phyloP scores from a whole-genome alignment of 2,113 vertebrate species.

The Oncorhynchus mykiss region DNA sequence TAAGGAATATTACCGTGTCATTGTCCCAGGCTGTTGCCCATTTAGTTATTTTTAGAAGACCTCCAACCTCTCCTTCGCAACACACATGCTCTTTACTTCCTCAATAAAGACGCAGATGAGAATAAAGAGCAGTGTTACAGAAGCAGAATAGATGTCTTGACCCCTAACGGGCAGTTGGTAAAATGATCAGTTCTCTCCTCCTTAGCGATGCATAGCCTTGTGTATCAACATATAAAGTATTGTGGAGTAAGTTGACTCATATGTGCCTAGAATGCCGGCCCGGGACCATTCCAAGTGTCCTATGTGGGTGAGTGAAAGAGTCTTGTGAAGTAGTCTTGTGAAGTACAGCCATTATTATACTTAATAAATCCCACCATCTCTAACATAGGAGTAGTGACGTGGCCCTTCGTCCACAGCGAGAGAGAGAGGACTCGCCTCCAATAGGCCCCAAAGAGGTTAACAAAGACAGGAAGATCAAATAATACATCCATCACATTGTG shows the following conservation, averaged over 20 bases:
- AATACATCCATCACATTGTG: conserved; percentile 95
- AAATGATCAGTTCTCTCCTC: conserved; percentile 72
- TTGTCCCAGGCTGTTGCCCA: conserved; percentile 62
- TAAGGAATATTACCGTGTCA: conserved; percentile 62
- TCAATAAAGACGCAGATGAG: conserved; percentile 75
- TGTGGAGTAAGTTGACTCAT: conserved; percentile 65
- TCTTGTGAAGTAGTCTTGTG: conserved; percentile 50
- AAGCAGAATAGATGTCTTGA: conserved; percentile 82
- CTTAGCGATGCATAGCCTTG: conserved; percentile 54
- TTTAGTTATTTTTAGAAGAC: conserved; percentile 60
- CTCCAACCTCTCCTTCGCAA: conserved; percentile 58
- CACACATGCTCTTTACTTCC: conserved; percentile 83
- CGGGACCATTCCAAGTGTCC: conserved; percentile 6
- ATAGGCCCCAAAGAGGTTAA: conserved; percentile 85
- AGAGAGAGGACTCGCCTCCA: conserved; percentile 36
- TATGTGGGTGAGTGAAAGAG: conserved; percentile 51
- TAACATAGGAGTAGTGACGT: conserved; percentile 74
- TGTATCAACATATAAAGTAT: conserved; percentile 68
- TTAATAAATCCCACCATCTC: conserved; percentile 55
- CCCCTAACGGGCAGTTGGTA: conserved; percentile 81
- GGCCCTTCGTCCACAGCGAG: conserved; percentile 77
- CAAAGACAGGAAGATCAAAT: conserved; percentile 99
- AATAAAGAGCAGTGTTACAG: conserved; percentile 57
- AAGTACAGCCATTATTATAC: conserved; percentile 77
- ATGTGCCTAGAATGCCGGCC: conserved; percentile 60